These are phyloP conservation scores for Myiozetetes cayanensis DNA, from an alignment of 2,113 vertebrate species.

Conservation along the genomic window DNA sequence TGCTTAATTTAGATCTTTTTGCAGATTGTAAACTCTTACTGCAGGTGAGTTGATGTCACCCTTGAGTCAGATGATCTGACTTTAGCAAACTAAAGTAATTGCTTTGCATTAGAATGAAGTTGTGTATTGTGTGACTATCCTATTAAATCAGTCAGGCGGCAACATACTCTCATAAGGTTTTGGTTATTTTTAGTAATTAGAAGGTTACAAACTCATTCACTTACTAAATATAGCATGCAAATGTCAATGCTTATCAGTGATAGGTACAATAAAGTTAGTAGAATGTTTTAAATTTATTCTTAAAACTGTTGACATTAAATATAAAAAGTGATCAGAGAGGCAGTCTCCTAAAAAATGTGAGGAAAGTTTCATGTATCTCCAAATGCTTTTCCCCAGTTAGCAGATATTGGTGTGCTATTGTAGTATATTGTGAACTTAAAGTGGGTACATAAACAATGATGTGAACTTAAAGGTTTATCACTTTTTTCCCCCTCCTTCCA, in stretches of 20 bases:
- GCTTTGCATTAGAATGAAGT: not conserved
- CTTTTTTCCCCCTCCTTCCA: not conserved
- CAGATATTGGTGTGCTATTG: not conserved
- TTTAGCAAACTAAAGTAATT: not conserved
- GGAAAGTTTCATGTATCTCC: not conserved
- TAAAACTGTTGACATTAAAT: not conserved
- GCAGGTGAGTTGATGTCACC: constrained; percentile 78
- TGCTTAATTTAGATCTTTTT: constrained; percentile 77
- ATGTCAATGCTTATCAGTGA: not conserved
- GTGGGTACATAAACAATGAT: too few species aligned
- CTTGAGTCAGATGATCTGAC: not conserved
- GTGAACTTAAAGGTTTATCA: not conserved
- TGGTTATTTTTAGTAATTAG: not conserved
- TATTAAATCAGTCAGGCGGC: not conserved
- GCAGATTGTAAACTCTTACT: constrained; percentile 81
- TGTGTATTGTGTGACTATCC: not conserved
- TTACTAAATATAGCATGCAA: not conserved
- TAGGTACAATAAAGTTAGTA: not conserved
- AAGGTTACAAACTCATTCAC: not conserved
- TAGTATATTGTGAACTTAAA: not conserved
- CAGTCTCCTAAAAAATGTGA: not conserved
- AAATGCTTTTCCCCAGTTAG: not conserved
- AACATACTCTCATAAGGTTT: not conserved
- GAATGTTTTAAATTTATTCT: not conserved
- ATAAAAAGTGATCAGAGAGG: not conserved